phyloP scores from a whole-genome alignment of 2,888 invertebrate species.

The Gnatocerus cornutus region DNA sequence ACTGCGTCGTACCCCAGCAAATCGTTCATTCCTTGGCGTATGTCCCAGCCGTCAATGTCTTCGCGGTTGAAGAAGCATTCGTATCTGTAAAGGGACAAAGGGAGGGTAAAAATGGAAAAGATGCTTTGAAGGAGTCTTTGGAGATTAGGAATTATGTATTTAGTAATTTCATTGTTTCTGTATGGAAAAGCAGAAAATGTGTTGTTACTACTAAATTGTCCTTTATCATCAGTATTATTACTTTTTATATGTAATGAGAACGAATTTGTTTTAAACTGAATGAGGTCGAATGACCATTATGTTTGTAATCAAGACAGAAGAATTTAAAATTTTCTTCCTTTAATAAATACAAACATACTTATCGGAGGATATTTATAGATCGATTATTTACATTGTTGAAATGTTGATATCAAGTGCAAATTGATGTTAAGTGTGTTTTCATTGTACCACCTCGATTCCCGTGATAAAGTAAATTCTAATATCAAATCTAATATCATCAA shows the following conservation, averaged over 20 bases:
- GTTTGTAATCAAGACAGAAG: background rate
- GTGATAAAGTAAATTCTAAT: conserved; percentile 4
- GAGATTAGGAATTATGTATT: too few relatives aligned
- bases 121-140: too few relatives aligned
- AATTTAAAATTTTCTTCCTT: background rate
- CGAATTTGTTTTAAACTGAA: background rate
- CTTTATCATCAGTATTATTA: too few relatives aligned
- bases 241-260: too few relatives aligned
- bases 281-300: conserved; percentile 17
- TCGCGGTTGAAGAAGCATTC: conserved; percentile 87
- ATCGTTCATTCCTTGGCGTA: conserved; percentile 75
- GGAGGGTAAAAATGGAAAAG: conserved; percentile 10
- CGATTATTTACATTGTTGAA: conserved; percentile 9
- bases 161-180: too few relatives aligned
- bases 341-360: conserved; percentile 10
- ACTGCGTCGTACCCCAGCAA: conserved; percentile 75
- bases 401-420: conserved; percentile 3
- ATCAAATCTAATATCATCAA: conserved; percentile 6
- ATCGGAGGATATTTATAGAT: conserved; percentile 21
- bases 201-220: too few relatives aligned
- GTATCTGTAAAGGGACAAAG: conserved; percentile 73
- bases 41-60: conserved; percentile 91
- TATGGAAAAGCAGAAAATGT: too few relatives aligned
- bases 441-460: background rate
- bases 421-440: conserved; percentile 15